Evolutionary conservation across 2,113 vertebrate genomes (phyloP), one percentile per base, ranked within the genome.

Genomic region (Ascaphus truei): DNA sequence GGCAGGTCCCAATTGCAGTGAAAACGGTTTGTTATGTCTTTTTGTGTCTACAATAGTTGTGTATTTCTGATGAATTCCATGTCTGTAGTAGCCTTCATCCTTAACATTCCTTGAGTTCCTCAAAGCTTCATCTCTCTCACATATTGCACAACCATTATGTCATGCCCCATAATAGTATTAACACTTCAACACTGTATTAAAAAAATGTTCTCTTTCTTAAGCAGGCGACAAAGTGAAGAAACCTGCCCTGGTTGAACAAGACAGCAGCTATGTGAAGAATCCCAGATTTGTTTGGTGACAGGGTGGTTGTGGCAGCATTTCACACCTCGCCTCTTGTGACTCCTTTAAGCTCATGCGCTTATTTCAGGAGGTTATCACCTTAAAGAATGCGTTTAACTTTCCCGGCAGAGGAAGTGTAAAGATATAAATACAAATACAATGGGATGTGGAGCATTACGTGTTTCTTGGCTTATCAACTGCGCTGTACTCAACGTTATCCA

Each of bases 231-330:
- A 3, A 25, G 65, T 73, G 61, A 79, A 78, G 50, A 64, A 72
- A 79, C 73, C 62, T 62, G 78, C 76, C 76, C 71, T 43, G 48
- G 51, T 66, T 58, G 55, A 64, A 60, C 64, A 48, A 65, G 25
- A 73, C 37, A 36, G 53, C 16, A 74, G 60, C 23, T 74, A 80
- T 73, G 77, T 61, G 51, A 78, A 41, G 79, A 75, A 86, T 85
- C 58, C 80, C 61, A 31, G 76, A 73, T 29, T 23, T 6, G 8
- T 31, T 22, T 59, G 43, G 30, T 68, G 66, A 68, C 57, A 77
- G 20, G 74, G 22, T 47, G 68, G 68, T 9, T 1, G 0, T 59
- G 34, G 68, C 37, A 74, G 20, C 53, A 33, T 56, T 73, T 77
- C 66, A 56, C 25, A 56, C 31, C 34, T 73, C 3, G 1, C 0